Evolutionary conservation across 2,888 invertebrate species (phyloP).

Genomic region (Scotopteryx bipunctaria): DNA sequence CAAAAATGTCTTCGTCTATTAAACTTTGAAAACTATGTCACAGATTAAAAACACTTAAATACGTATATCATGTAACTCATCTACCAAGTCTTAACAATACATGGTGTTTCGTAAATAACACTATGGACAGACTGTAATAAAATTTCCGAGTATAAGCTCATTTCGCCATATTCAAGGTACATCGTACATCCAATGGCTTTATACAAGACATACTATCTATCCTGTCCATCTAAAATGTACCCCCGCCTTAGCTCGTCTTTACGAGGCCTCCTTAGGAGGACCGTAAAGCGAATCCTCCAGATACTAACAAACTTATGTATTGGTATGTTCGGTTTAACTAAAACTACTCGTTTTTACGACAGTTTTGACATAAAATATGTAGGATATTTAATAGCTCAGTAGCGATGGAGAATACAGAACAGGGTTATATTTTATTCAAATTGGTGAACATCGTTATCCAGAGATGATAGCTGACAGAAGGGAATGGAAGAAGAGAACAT

Average conservation of each 20-base stretch:
- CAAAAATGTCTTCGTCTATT: no score
- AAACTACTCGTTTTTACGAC: constrained; percentile 37
- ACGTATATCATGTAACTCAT: no score
- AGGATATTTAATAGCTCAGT: constrained; percentile 29
- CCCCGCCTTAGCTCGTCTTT: constrained; percentile 51
- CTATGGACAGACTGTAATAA: not conserved
- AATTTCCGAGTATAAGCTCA: constrained; percentile 13
- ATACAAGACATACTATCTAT: constrained; percentile 32
- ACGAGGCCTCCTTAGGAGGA: constrained; percentile 52
- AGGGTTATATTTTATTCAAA: constrained; percentile 19
- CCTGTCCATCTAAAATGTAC: constrained; percentile 44
- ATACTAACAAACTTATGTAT: constrained; percentile 51
- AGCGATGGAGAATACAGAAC: constrained; percentile 25
- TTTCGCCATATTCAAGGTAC: constrained; percentile 12
- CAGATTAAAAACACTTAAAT: no score
- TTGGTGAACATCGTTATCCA: not conserved
- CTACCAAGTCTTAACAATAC: no score
- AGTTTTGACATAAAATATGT: constrained; percentile 36
- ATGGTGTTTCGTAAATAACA: not conserved
- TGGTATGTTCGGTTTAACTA: constrained; percentile 34
- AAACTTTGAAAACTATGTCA: no score
- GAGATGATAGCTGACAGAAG: not conserved
- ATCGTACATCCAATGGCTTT: constrained; percentile 9
- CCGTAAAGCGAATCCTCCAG: constrained; percentile 65
- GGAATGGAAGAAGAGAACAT: no score